Evolutionary conservation across 1,140 invertebrate genomes (phyloP).

Genomic region (Drosophila parabipectinata): DNA sequence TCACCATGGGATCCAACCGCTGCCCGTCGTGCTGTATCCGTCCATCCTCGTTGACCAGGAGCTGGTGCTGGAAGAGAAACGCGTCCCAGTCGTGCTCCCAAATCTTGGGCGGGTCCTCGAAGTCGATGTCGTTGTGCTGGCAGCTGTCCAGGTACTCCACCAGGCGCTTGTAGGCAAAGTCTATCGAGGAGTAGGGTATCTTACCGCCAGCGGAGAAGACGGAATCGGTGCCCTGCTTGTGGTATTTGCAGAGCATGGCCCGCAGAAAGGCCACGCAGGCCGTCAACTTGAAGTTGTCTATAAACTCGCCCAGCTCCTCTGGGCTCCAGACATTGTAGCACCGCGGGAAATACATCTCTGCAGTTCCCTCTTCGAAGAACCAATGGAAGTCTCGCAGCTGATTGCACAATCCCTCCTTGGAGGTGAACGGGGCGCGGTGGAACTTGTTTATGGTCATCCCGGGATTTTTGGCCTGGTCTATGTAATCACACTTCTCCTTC

Average conservation of each 20-base stretch:
- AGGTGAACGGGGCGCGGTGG: slow-evolving; percentile 93
- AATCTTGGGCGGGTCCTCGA: slow-evolving; percentile 87
- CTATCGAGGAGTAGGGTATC: slow-evolving; percentile 89
- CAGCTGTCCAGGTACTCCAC: slow-evolving; percentile 90
- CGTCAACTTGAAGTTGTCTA: slow-evolving; percentile 95
- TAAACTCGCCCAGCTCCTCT: slow-evolving; percentile 94
- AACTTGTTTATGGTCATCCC: slow-evolving; percentile 85
- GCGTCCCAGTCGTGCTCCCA: slow-evolving; percentile 95
- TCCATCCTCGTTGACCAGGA: slow-evolving; percentile 87
- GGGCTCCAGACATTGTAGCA: slow-evolving; percentile 94
- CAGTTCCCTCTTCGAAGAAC: slow-evolving; percentile 92
- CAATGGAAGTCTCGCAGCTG: slow-evolving; percentile 94
- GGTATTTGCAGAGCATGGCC: slow-evolving; percentile 88
- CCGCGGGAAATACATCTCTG: slow-evolving; percentile 92
- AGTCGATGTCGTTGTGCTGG: slow-evolving; percentile 94
- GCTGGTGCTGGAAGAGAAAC: slow-evolving; percentile 91
- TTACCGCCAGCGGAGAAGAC: slow-evolving; percentile 87
- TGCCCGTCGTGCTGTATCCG: slow-evolving; percentile 81
- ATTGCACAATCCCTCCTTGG: slow-evolving; percentile 94
- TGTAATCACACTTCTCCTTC: slow-evolving; percentile 88
- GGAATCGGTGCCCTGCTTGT: slow-evolving; percentile 85
- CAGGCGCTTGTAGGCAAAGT: slow-evolving; percentile 91
- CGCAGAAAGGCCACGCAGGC: slow-evolving; percentile 93
- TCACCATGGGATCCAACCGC: slow-evolving; percentile 75
- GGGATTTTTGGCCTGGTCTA: slow-evolving; percentile 83